Evolutionary conservation across 2,888 invertebrate genomes (phyloP), one percentile per base, ranked within the genome.

Genomic region (Stenchaetothrips biformis): DNA sequence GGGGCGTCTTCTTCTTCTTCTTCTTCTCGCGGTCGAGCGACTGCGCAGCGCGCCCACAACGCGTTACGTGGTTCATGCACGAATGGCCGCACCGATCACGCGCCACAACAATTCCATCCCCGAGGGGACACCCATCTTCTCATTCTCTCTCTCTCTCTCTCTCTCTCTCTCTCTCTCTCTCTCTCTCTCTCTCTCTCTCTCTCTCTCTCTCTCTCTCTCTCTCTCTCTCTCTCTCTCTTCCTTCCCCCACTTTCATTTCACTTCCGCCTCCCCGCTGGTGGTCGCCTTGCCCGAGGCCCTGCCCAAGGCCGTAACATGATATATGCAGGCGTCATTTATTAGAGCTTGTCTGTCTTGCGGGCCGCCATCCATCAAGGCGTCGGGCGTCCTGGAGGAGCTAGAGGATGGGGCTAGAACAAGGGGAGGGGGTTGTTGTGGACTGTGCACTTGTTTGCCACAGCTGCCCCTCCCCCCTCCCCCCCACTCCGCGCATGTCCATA

Each of bases 161-260:
- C n/a, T n/a, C n/a, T 21, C 67, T 67, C 67, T 67, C 67, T 67
- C 67, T 67, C 67, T 67, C 67, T 67, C 67, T 67, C 67, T 67
- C 67, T 67, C 67, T 67, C 67, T 67, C 67, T 67, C 67, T 67
- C 67, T 67, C 67, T 67, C 67, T 67, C 67, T 67, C 67, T 67
- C 67, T 67, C 67, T 67, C 67, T 67, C 21, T 67, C 21, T 21
- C 67, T 21, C 67, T 21, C 67, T 67, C 21, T 67, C 21, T 67
- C 67, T 49, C 49, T 53, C 13, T 9, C 9, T 21, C 67, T 67
- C 67, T 2, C 62, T 21, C 67, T 21, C 67, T 21, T 21, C 21
- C 67, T n/a, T n/a, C n/a, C n/a, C n/a, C n/a, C n/a, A n/a, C n/a
- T n/a, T n/a, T n/a, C n/a, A n/a, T n/a, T n/a, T n/a, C n/a, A n/a